Evolutionary conservation across 2,888 invertebrate genomes (phyloP).

Genomic region (Ferrisia virgata): DNA sequence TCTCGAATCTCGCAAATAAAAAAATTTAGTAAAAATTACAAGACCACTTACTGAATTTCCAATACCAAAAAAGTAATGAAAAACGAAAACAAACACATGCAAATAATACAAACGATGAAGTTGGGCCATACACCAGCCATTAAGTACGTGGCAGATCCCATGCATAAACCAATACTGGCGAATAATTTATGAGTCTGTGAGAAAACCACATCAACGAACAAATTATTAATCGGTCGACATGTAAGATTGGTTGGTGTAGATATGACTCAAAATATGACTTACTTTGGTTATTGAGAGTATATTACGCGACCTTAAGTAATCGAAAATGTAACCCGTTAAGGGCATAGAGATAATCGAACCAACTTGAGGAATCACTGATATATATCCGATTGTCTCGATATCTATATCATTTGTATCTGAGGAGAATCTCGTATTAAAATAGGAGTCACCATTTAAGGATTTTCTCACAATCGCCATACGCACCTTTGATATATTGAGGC

Average conservation of each 20-base stretch:
- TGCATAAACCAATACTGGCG: background rate
- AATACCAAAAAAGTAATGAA: background rate
- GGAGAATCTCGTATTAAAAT: too few relatives aligned
- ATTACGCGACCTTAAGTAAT: background rate
- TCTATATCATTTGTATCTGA: background rate
- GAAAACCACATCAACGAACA: too few relatives aligned
- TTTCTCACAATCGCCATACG: background rate
- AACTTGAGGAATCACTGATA: background rate
- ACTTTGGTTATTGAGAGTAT: background rate
- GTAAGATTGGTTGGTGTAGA: too few relatives aligned
- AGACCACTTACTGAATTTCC: background rate
- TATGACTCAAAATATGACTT: background rate
- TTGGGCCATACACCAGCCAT: background rate
- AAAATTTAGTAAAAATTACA: background rate
- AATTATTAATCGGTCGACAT: too few relatives aligned
- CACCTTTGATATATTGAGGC: constrained; percentile 22
- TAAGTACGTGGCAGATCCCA: background rate
- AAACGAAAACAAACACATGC: background rate
- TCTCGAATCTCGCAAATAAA: background rate
- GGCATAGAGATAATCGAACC: background rate
- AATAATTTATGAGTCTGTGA: background rate
- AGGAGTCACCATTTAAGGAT: too few relatives aligned
- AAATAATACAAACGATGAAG: background rate
- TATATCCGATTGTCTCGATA: background rate
- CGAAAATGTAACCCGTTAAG: background rate